These are phyloP conservation scores for Leptobrachium leishanense DNA, from an alignment of 2,113 vertebrate species.

Conservation along the genomic window DNA sequence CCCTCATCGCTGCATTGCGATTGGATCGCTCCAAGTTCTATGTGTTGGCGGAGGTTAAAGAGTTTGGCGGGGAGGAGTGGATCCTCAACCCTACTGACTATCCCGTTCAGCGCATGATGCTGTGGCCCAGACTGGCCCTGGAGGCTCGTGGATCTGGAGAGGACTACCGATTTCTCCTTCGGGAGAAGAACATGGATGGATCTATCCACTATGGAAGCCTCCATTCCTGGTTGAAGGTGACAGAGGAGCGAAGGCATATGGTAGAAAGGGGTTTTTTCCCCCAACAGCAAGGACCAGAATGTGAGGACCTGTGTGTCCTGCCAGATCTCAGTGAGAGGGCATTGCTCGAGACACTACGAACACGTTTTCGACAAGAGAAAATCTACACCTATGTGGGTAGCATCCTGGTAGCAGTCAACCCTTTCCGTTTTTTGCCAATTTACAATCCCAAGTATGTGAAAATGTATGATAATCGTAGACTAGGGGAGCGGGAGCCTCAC, in stretches of 20 bases:
- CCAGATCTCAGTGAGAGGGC: conserved; percentile 92
- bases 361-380: conserved; percentile 92
- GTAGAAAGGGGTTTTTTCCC: conserved; percentile 94
- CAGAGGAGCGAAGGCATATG: conserved; percentile 85
- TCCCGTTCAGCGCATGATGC: conserved; percentile 96
- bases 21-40: conserved; percentile 93
- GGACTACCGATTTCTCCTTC: conserved; percentile 92
- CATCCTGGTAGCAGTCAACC: conserved; percentile 97
- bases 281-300: conserved; percentile 86
- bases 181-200: conserved; percentile 95
- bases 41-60: conserved; percentile 94
- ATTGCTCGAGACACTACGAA: conserved; percentile 92
- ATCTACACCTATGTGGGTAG: conserved; percentile 97
- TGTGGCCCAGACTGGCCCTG: conserved; percentile 93
- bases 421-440: conserved; percentile 97
- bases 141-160: conserved; percentile 89
- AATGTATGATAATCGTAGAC: conserved; percentile 96
- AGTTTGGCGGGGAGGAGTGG: conserved; percentile 98
- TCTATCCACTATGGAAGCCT: conserved; percentile 96
- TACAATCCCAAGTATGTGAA: conserved; percentile 99
- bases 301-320: conserved; percentile 87
- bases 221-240: conserved; percentile 93
- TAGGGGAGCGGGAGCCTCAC: conserved; percentile 93
- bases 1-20: conserved; percentile 82
- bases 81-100: conserved; percentile 96